These are phyloP conservation scores for Megaceryle torquata DNA, from an alignment of 2,113 vertebrate species.

Conservation along the genomic window DNA sequence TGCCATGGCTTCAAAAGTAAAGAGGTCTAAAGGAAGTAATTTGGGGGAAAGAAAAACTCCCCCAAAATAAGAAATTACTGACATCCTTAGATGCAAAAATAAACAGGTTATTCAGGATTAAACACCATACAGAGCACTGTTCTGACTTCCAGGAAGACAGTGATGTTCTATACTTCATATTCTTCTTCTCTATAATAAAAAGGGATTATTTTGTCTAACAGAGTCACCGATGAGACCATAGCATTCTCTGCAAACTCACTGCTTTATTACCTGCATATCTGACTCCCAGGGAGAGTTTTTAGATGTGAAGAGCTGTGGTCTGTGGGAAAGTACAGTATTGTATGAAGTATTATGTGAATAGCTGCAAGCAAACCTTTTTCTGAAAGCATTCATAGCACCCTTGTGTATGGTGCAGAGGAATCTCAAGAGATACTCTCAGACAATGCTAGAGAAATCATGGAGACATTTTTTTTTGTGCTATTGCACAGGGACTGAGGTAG, in stretches of 20 bases:
- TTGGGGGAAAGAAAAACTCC: background rate
- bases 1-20: background rate
- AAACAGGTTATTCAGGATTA: background rate
- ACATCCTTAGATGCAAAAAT: background rate
- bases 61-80: background rate
- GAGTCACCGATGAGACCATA: background rate
- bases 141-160: background rate
- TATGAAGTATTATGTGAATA: background rate
- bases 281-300: background rate
- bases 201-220: background rate
- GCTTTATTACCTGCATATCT: background rate
- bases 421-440: background rate
- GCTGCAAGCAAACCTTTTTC: background rate
- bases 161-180: background rate
- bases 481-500: background rate
- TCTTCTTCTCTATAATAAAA: background rate
- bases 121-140: background rate
- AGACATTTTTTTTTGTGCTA: background rate
- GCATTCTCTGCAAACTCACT: background rate
- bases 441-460: background rate
- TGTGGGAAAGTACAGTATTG: background rate
- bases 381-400: background rate
- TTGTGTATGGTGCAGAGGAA: background rate
- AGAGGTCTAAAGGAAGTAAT: background rate
- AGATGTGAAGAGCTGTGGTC: background rate